Evolutionary conservation across 2,888 invertebrate genomes (phyloP).

Genomic region (Dione vanillae): DNA sequence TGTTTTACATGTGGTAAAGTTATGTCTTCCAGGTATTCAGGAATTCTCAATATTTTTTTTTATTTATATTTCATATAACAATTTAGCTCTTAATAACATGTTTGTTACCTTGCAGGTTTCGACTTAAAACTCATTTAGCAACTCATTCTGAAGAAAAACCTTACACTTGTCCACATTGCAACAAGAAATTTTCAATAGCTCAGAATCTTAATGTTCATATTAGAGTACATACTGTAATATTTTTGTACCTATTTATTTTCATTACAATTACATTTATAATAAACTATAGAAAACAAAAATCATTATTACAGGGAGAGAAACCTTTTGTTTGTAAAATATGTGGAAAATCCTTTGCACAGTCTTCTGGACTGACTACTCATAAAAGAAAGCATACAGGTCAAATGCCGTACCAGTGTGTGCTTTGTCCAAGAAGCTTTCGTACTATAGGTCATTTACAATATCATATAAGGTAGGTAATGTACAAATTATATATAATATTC

Average conservation of each 20-base stretch:
- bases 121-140: constrained; percentile 74
- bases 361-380: constrained; percentile 73
- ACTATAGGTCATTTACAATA: constrained; percentile 79
- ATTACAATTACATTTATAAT: background rate
- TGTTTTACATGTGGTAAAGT: constrained; percentile 81
- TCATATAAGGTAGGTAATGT: constrained; percentile 65
- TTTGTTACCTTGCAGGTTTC: constrained; percentile 63
- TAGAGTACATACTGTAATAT: constrained; percentile 72
- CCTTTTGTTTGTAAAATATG: constrained; percentile 73
- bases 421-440: constrained; percentile 74
- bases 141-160: constrained; percentile 73
- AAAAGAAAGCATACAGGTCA: constrained; percentile 75
- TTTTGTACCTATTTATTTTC: background rate
- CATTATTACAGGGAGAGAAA: constrained; percentile 72
- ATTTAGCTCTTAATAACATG: background rate
- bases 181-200: constrained; percentile 70
- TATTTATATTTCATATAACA: too few relatives aligned
- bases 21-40: constrained; percentile 74
- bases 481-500: background rate
- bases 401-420: constrained; percentile 71
- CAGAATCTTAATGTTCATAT: constrained; percentile 77
- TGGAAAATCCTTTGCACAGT: constrained; percentile 74
- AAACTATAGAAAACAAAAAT: background rate
- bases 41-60: background rate
- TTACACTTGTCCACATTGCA: constrained; percentile 70